A percentile compares a stretch with the other conserved stretches of the same genome.
Evolutionary conservation across 2,888 invertebrate species (phyloP).

Genomic region (Drosophila flavopinicola): DNA sequence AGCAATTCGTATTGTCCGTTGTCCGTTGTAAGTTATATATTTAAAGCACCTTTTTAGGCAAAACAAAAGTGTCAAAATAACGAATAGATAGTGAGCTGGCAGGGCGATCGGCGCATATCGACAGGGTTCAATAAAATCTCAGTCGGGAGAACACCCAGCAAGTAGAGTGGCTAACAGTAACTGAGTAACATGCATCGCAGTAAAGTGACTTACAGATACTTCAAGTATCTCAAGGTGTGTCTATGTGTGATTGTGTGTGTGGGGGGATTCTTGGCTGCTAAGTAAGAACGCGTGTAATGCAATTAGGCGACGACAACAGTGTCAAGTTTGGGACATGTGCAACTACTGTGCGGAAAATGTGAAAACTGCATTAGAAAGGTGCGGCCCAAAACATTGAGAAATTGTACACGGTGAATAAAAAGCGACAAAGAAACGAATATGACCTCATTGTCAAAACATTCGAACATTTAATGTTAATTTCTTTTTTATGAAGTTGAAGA

Average conservation of each 20-base stretch:
- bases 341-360: constrained; percentile 68
- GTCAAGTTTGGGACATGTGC: constrained; percentile 58
- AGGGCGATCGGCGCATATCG: constrained; percentile 7
- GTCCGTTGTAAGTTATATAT: constrained; percentile 51
- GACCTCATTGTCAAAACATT: too few relatives aligned
- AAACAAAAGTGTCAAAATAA: constrained; percentile 80
- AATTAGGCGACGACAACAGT: constrained; percentile 70
- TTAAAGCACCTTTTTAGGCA: constrained; percentile 77
- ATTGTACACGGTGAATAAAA: neutral
- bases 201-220: constrained; percentile 45
- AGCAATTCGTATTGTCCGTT: constrained; percentile 45
- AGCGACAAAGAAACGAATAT: too few relatives aligned
- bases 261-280: constrained; percentile 62
- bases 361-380: constrained; percentile 12
- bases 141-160: constrained; percentile 50
- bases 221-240: constrained; percentile 39
- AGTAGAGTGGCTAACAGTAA: constrained; percentile 27
- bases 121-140: constrained; percentile 37
- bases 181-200: constrained; percentile 23
- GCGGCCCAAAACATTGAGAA: neutral
- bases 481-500: too few relatives aligned
- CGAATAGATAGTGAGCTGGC: constrained; percentile 47
- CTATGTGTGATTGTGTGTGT: neutral
- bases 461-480: too few relatives aligned
- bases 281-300: constrained; percentile 72